Base-by-base conservation (phyloP, 1,140 invertebrate genomes). In the Druon quercuslanigerum region DNA sequence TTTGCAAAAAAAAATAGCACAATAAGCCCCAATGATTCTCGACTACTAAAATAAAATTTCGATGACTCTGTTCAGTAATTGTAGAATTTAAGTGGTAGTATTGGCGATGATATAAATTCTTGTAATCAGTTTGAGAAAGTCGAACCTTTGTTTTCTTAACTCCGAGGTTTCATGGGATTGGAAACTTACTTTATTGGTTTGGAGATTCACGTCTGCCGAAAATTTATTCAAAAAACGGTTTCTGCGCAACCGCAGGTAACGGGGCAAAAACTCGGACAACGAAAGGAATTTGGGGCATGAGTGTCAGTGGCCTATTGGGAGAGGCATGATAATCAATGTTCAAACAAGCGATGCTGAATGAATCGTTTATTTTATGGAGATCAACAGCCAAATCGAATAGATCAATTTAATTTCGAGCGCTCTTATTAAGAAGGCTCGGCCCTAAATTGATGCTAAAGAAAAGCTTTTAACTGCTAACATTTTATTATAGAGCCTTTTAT, bases 241-340 rank as follows among this genome's bases (percentile, higher is more conserved):
- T 75, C 74, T 71, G 74, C 40, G 74, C 60, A 75, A 14, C 56
- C 60, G 74, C 70, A 78, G 72, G 71, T 85, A 85, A 85, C 84
- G 85, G 84, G 81, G 83, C 74, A 78, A 86, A 84, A 84, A 84
- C 82, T 79, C 83, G 85, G 85, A 86, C 78, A 83, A 82, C 79
- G 79, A 73, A 74, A 80, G 81, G 85, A 87, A 87, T 87, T 86
- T 87, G 82, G 85, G 85, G 86, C 85, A 84, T 71, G 73, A 70
- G 57, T 71, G 77, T 60, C 72, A 79, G 82, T 84, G 83, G 80
- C 80, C 80, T 83, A 84, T 79, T 80, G 72, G 73, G 78, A 76
- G 77, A 83, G 71, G 75, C 75, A 16, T 20, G 77, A 73, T 74
- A 74, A 74, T 60, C 70, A 70, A 16, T 71, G 77, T 46, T 54